These are phyloP conservation scores for Gambusia affinis DNA, from an alignment of 2,113 vertebrate genomes.

Conservation along the genomic window DNA sequence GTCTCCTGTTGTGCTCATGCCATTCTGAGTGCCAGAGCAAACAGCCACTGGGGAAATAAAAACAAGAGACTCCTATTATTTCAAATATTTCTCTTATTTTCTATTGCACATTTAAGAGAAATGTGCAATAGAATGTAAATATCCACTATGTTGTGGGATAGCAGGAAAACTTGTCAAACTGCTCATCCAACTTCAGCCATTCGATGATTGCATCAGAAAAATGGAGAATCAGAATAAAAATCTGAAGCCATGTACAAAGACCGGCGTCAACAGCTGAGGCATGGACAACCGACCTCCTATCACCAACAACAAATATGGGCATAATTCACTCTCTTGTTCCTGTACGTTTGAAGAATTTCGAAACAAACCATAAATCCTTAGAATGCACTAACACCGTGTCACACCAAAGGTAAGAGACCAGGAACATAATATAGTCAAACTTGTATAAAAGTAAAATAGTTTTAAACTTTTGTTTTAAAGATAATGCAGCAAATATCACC, in stretches of 20 bases:
- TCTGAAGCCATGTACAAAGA: background rate
- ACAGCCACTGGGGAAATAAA: constrained; percentile 63
- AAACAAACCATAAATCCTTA: too few relatives aligned
- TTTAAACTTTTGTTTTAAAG: background rate
- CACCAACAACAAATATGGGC: background rate
- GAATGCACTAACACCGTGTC: too few relatives aligned
- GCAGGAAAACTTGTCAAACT: too few relatives aligned
- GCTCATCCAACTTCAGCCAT: too few relatives aligned
- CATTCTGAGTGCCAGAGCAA: constrained; percentile 89
- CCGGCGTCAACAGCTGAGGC: too few relatives aligned
- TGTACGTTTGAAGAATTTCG: background rate
- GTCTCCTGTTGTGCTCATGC: constrained; percentile 83
- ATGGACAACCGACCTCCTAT: background rate
- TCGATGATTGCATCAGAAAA: background rate
- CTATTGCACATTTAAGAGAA: background rate
- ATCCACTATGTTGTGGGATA: too few relatives aligned
- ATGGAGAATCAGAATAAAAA: background rate
- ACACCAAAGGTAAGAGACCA: too few relatives aligned
- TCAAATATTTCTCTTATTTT: background rate
- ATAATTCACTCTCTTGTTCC: background rate
- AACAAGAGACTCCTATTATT: background rate
- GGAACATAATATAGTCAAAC: too few relatives aligned
- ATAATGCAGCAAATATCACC: background rate
- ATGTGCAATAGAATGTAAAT: background rate
- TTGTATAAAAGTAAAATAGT: too few relatives aligned